Percentiles rank a stretch among this genome's conserved stretches.
These are phyloP conservation scores for Polypterus bichir DNA, from an alignment of 2,113 vertebrate genomes.

Conservation along the genomic window DNA sequence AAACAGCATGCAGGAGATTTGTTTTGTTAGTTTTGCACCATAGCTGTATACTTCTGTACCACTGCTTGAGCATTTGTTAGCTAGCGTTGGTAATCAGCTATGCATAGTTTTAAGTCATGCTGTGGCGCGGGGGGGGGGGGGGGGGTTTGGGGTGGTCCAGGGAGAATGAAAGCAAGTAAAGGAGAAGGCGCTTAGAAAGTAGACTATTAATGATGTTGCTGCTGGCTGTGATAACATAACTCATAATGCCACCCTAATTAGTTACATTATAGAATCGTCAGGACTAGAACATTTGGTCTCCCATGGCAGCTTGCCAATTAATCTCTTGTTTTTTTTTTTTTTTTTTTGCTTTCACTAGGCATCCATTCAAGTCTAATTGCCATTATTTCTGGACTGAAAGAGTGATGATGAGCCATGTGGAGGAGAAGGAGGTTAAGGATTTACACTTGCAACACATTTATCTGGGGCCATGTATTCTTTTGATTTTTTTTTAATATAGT, in stretches of 20 bases:
- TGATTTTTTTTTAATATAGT: conserved; percentile 17
- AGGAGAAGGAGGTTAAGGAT: conserved; percentile 21
- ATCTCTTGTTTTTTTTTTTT: conserved; percentile 37
- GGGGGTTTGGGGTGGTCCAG: background rate
- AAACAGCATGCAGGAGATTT: too few species aligned
- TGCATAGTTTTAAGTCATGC: conserved; percentile 2
- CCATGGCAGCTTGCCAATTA: conserved; percentile 38
- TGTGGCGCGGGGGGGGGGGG: background rate
- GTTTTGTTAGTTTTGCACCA: too few species aligned
- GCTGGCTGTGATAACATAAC: conserved; percentile 26
- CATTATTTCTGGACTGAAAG: conserved; percentile 21
- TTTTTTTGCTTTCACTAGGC: conserved; percentile 21
- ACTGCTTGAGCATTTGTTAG: background rate
- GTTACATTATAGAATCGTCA: conserved; percentile 32
- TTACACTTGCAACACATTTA: conserved; percentile 19
- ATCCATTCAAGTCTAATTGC: conserved; percentile 28
- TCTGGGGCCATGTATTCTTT: conserved; percentile 13
- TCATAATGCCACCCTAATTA: conserved; percentile 30
- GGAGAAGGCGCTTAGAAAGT: conserved; percentile 5
- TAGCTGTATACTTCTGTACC: too few species aligned
- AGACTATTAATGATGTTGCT: conserved; percentile 27
- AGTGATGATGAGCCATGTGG: conserved; percentile 2
- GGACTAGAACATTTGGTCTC: conserved; percentile 35
- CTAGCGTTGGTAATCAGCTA: background rate
- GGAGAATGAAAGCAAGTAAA: background rate